Evolutionary conservation across 2,113 vertebrate species (phyloP), one percentile per base, ranked within the genome.

Genomic region (Malaclemys terrapin): DNA sequence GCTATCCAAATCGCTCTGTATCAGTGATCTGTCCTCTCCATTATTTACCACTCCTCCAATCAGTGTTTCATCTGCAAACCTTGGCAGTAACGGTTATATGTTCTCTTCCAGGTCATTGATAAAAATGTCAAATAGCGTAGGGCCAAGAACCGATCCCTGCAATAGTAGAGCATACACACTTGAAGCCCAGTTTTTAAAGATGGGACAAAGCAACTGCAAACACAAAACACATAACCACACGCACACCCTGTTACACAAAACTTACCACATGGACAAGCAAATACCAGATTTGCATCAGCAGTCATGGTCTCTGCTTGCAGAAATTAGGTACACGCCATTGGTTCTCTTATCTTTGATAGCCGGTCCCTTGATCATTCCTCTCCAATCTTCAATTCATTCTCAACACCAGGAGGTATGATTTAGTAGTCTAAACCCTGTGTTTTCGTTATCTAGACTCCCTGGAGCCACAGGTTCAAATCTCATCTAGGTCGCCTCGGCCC

Each of bases 401-500:
- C 35, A 47, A 93, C 75, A 38, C n/a, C 22, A 35, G 94, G 38
- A 92, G 88, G 89, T 65, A 83, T 94, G 83, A 80, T 89, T 96
- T 72, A 87, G 84, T 95, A 29, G 56, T 75, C 75, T 45, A 4
- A 7, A 13, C 62, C 88, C 8, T 22, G 10, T 85, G 85, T 53
- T 94, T 1, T 47, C 86, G 79, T 86, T 42, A 54, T 2, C 75
- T 49, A 53, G 95, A 69, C 95, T 89, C 83, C n/a, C 10, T 19
- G 97, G 97, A 96, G 95, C 96, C 96, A 0, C 2, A 38, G 94
- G 84, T 83, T 52, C 80, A 42, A 79, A 47, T 45, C 42, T 94
- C 42, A 35, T 35, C 22, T 49, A 12, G 89, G 97, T 93, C 47
- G 1, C 0, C 76, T 25, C 13, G 90, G 89, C 91, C 96, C 93